Conservation (phyloP, 1,140 invertebrate species). For the Leptopilina boulardi region DNA sequence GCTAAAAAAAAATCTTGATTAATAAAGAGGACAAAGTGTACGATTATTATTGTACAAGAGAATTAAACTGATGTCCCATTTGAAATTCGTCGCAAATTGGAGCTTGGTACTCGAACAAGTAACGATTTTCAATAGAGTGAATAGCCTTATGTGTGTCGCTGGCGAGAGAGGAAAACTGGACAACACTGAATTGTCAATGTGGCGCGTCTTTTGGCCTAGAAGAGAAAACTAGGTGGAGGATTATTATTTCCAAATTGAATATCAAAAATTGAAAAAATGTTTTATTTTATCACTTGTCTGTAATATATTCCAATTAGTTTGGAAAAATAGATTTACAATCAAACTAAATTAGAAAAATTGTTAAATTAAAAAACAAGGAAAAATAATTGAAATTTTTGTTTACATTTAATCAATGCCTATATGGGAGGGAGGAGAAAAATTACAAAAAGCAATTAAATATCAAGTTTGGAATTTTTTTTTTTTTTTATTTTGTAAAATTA, state of each 20-base stretch:
- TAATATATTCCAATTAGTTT: no score
- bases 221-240: conserved; percentile 49
- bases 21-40: neutral
- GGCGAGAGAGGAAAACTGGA: conserved; percentile 51
- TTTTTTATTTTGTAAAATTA: conserved; percentile 41
- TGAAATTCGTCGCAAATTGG: neutral
- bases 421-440: neutral
- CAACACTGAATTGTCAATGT: conserved; percentile 52
- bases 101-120: conserved; percentile 51
- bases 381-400: neutral
- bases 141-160: conserved; percentile 51
- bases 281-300: no score
- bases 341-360: no score
- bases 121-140: conserved; percentile 65
- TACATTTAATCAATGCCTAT: neutral
- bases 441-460: conserved; percentile 52
- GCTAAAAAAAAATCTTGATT: no score
- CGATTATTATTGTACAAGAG: neutral
- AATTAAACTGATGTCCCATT: neutral
- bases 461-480: conserved; percentile 50
- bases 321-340: no score
- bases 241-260: conserved; percentile 53
- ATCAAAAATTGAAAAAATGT: neutral
- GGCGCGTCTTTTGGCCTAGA: conserved; percentile 48
- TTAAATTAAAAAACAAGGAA: no score